Evolutionary conservation across 2,113 vertebrate species (phyloP), one percentile per base, ranked within the genome.

Genomic region (Sander vitreus): DNA sequence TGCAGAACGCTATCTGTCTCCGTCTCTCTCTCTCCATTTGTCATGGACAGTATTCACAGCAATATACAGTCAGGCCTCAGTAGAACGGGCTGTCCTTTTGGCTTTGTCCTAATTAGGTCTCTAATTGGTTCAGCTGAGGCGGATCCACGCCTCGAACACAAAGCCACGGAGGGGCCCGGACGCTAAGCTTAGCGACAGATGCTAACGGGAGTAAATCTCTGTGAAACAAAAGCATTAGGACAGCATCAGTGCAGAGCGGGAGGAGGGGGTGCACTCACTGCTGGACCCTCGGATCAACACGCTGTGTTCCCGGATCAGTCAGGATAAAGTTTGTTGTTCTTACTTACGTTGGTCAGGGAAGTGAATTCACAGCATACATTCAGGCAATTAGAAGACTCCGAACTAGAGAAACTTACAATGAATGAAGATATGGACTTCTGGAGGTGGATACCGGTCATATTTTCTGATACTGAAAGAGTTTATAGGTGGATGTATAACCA

Each of bases 151-250:
- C 62, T 27, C 0, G 2, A 59, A 77, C 71, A 90, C 85, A 91
- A 90, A 88, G 58, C 86, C 62, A 43, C 9, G 10, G n/a, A 0
- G 11, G 58, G 65, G 74, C 66, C 64, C 3, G 2, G 33, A 59
- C 5, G 18, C 82, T 88, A 84, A 91, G 85, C 80, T 78, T 53
- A 71, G 87, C 51, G 76, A 87, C 92, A 92, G 88, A 91, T 92
- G 90, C 88, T 90, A 90, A 79, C 70, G 1, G 55, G 64, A 79
- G 84, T 89, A 89, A 90, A 90, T 91, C 92, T 88, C 50, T 23
- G 71, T 3, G 68, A 62, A 76, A 87, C 80, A 92, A 93, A 88
- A 84, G 63, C 59, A 65, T 65, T 13, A 67, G 19, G 67, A 50
- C 86, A 80, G 78, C 45, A 57, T 60, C 59, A 18, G 0, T 50